Evolutionary conservation across 2,888 invertebrate species (phyloP).

Genomic region (Cheilosia soror): DNA sequence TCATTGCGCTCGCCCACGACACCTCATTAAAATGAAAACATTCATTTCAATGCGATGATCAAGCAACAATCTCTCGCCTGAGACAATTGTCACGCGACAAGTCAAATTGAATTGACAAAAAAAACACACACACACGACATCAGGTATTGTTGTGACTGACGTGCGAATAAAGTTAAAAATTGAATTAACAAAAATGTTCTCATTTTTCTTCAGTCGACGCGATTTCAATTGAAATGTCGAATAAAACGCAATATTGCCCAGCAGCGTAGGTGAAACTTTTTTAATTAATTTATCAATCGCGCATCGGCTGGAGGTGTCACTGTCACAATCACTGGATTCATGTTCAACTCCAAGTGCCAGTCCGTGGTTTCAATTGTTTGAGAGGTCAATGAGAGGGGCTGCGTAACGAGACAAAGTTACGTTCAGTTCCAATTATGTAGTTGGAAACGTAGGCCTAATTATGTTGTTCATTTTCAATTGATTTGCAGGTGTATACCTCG

Average conservation of each 20-base stretch:
- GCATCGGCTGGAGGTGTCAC: conserved; percentile 35
- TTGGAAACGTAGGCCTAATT: too few species aligned
- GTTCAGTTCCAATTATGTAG: too few species aligned
- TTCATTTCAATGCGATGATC: not conserved
- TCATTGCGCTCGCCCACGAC: not conserved
- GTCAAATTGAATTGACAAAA: too few species aligned
- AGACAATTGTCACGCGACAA: too few species aligned
- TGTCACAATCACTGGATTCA: conserved; percentile 45
- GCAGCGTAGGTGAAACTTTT: conserved; percentile 39
- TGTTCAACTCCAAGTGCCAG: conserved; percentile 51
- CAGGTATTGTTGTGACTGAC: not conserved
- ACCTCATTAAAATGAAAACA: conserved; percentile 24
- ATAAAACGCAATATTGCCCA: not conserved
- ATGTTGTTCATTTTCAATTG: too few species aligned
- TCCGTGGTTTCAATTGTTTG: not conserved
- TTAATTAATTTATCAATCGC: conserved; percentile 65
- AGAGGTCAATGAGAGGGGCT: too few species aligned
- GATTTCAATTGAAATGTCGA: conserved; percentile 41
- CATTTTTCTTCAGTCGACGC: not conserved
- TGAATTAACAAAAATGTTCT: not conserved
- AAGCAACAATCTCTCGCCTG: too few species aligned
- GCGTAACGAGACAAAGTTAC: too few species aligned
- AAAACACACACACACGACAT: too few species aligned
- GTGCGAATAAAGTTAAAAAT: not conserved
- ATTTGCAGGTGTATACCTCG: too few species aligned